Evolutionary conservation across 2,113 vertebrate species (phyloP).

Genomic region (Leptocoma aspasia): DNA sequence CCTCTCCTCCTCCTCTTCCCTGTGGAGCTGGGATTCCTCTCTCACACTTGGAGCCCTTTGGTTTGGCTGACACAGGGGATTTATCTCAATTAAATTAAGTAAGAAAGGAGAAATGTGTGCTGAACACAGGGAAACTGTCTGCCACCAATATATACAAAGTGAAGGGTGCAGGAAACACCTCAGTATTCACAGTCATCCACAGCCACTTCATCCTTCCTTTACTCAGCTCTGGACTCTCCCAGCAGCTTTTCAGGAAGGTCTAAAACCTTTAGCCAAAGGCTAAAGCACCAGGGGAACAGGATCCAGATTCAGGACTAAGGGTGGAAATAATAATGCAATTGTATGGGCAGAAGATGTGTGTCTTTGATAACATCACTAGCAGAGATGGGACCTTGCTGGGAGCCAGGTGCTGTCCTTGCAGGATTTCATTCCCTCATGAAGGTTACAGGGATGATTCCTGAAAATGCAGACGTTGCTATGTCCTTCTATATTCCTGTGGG

Average conservation of each 20-base stretch:
- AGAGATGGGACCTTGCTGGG: not conserved
- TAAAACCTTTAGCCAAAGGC: not conserved
- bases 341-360: not conserved
- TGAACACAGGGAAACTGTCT: not conserved
- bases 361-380: not conserved
- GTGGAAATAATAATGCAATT: not conserved
- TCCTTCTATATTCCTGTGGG: not conserved
- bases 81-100: not conserved
- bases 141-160: rapidly evolving
- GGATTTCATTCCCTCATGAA: not conserved
- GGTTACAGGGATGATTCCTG: not conserved
- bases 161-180: not conserved
- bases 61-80: not conserved
- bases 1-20: not conserved
- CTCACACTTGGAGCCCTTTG: not conserved
- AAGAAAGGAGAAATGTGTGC: not conserved
- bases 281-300: not conserved
- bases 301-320: not conserved
- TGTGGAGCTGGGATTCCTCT: not conserved
- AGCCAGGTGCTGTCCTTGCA: not conserved
- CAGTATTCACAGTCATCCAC: not conserved
- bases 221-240: not conserved
- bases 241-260: not conserved
- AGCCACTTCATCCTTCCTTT: not conserved
- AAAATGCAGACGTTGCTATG: not conserved